Evolutionary conservation across 2,797 vertebrate genomes (phyloP).

Genomic region (Chloroceryle amazona): DNA sequence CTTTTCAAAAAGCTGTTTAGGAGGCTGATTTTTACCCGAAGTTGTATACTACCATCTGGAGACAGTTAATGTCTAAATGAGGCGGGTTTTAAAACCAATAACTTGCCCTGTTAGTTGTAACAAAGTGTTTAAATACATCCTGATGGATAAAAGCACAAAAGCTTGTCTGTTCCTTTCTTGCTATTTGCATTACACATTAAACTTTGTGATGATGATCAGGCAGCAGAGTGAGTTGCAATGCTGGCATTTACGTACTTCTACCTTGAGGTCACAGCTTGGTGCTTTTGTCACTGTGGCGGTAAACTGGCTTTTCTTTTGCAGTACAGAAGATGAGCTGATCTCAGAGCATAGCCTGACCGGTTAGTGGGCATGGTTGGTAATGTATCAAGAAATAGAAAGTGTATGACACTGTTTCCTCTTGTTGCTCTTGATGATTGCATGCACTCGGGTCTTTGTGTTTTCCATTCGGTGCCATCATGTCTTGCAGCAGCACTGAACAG

Average conservation of each 20-base stretch:
- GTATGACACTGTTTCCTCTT: neutral
- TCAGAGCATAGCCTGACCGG: neutral
- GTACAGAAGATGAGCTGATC: neutral
- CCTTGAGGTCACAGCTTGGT: neutral
- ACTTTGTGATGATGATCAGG: accelerated
- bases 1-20: neutral
- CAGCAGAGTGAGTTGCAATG: neutral
- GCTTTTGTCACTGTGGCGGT: neutral
- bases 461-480: neutral
- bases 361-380: neutral
- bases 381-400: neutral
- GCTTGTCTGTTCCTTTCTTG: neutral
- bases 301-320: neutral
- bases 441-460: neutral
- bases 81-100: neutral
- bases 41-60: neutral
- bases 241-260: neutral
- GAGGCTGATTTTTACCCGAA: neutral
- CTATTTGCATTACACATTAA: accelerated
- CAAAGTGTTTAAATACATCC: neutral
- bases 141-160: neutral
- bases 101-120: neutral
- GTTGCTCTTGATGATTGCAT: neutral
- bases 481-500: neutral
- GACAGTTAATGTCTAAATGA: neutral